Evolutionary conservation across 2,113 vertebrate species (phyloP).

Genomic region (Catharus bicknelli): DNA sequence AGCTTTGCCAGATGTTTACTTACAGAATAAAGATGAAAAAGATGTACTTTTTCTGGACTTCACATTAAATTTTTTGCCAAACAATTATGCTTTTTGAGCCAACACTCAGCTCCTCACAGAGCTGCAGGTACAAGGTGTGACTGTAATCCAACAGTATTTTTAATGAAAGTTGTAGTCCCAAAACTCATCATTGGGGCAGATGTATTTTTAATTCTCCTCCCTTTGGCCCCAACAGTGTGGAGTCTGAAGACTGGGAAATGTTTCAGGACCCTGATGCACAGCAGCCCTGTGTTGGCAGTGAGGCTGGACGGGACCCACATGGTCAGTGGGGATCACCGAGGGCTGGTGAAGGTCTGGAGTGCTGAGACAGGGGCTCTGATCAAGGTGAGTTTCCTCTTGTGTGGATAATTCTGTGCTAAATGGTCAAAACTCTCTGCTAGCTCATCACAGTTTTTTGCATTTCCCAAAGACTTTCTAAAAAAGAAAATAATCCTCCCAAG

Average conservation of each 20-base stretch:
- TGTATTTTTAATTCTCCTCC: not conserved
- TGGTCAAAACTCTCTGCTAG: not conserved
- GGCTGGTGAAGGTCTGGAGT: slow-evolving; percentile 86
- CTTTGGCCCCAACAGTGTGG: slow-evolving; percentile 79
- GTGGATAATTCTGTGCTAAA: not conserved
- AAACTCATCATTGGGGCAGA: not conserved
- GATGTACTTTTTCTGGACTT: not conserved
- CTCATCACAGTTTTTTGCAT: not conserved
- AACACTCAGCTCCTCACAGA: not conserved
- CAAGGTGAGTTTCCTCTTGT: slow-evolving; percentile 71
- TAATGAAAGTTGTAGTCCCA: not conserved
- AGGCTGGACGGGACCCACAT: slow-evolving; percentile 72
- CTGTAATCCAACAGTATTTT: not conserved
- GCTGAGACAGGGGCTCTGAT: slow-evolving; percentile 66
- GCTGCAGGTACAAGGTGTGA: not conserved
- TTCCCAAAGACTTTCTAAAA: not conserved
- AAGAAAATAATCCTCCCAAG: not conserved
- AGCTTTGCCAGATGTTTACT: not conserved
- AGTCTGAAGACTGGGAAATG: slow-evolving; percentile 77
- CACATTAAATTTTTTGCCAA: not conserved
- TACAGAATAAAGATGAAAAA: not conserved
- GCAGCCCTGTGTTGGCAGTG: slow-evolving; percentile 72
- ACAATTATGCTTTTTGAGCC: not conserved
- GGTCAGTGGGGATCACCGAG: slow-evolving; percentile 81
- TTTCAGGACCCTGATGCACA: slow-evolving; percentile 81